Conservation (phyloP, 2,888 invertebrate species). For the Pollenia griseotomentosa region DNA sequence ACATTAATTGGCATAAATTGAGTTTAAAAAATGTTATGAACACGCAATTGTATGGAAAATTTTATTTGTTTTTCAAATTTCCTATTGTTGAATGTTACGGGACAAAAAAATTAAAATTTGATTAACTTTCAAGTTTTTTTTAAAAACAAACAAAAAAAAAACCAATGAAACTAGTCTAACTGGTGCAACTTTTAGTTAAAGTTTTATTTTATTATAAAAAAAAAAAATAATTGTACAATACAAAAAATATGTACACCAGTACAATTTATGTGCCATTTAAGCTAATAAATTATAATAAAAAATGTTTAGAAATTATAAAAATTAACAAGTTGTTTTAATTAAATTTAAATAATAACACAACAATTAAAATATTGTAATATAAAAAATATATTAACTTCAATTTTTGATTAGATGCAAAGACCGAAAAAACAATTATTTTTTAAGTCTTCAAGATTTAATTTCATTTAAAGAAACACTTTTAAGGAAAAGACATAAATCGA, state of each 20-base stretch:
- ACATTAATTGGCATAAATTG: constrained; percentile 36
- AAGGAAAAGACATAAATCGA: too few relatives aligned
- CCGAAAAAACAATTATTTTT: too few relatives aligned
- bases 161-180: constrained; percentile 41
- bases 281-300: constrained; percentile 29
- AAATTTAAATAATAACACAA: neutral
- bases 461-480: too few relatives aligned
- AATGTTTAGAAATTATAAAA: constrained; percentile 25
- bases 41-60: constrained; percentile 12
- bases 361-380: too few relatives aligned
- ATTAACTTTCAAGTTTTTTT: too few relatives aligned
- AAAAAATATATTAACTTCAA: too few relatives aligned
- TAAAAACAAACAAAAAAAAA: too few relatives aligned
- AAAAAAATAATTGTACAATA: constrained; percentile 16
- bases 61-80: neutral
- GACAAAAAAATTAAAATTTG: neutral
- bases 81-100: neutral
- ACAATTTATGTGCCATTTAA: constrained; percentile 61
- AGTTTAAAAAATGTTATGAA: neutral
- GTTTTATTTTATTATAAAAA: constrained; percentile 8
- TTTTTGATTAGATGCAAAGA: too few relatives aligned
- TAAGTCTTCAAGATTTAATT: too few relatives aligned
- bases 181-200: constrained; percentile 46
- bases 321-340: constrained; percentile 11
- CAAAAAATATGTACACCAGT: constrained; percentile 30